Evolutionary conservation across 2,888 invertebrate species (phyloP), one percentile per base, ranked within the genome.

Genomic region (Ectemnius continuus): DNA sequence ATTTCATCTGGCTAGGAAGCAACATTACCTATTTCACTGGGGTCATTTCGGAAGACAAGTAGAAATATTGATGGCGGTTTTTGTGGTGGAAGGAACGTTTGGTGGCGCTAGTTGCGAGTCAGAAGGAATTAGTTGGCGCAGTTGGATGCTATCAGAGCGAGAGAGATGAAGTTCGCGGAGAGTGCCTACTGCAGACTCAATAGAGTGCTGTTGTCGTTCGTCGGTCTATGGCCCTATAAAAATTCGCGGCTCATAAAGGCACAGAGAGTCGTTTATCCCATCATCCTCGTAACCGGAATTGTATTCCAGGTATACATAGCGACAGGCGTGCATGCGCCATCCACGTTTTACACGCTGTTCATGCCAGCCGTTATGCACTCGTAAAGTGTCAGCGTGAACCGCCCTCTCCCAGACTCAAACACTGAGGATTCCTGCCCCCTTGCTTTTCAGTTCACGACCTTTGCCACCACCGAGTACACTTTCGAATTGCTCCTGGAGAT

Each of bases 381-480:
- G 36, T 36, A 36, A 36, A 36, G 36, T 36, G 36, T 11, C 36
- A 36, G 36, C 36, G 36, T 36, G 36, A 36, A 36, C 36, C 36
- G 36, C 36, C 8, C 11, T 36, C 36, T 36, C 11, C 36, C 36
- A 36, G 36, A 36, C 36, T 8, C 36, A 11, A 36, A 4, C 11
- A 36, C 8, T 36, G 36, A 36, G 36, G 36, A 36, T 11, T 52
- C 52, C 14, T 13, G 52, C 16, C 16, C 3, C 52, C n/a, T 52
- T 52, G 52, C 26, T 58, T 52, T 52, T 52, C 16, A 52, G 73
- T 65, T 66, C 18, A 20, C 46, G 20, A 47, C 61, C 28, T 62
- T 73, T 57, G 11, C 26, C 20, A 73, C 70, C 28, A n/a, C n/a
- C n/a, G 66, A 73, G n/a, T 73, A 52, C 45, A 61, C 18, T 45